Base-by-base conservation (phyloP, 2,113 vertebrate genomes). In the Ardeotis arabs region DNA sequence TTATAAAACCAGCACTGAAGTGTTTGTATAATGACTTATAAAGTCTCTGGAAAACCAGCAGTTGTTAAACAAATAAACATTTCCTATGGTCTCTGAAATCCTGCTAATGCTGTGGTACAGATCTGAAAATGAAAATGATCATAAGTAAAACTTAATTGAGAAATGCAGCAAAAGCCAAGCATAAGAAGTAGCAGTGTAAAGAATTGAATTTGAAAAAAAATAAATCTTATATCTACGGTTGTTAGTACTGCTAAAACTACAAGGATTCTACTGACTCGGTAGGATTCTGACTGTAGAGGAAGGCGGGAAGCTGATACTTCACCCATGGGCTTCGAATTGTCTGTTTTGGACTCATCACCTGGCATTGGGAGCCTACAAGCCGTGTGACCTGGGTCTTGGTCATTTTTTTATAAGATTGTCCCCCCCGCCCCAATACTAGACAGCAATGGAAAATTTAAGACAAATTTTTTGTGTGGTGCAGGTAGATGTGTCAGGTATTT, bases 41-140 rank as follows among this genome's bases (percentile, higher is more conserved):
- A 89, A 81, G 62, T 82, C 66, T 89, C 50, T 92, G 49, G 56
- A 89, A 95, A 88, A 79, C 9, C 55, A 83, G 47, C 3, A 5
- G 56, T 82, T 93, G 58, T 94, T 95, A 91, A 89, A 75, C 27
- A 83, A 95, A 95, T 81, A 96, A 94, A 90, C 80, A 44, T 90
- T 86, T 96, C 39, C 53, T 82, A n/a, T 68, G 53, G 49, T 94
- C 41, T 87, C 73, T 72, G 69, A 96, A 94, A 84, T 81, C 72
- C 16, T 7, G 66, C 55, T 85, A 70, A 77, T 52, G 16, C 85
- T 76, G 31, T 35, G 25, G 75, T 93, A 29, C 87, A 86, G 70
- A 86, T 81, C 68, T 86, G 83, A 91, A 94, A 93, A 79, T 86
- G 83, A 89, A 94, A 93, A 47, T 70, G 55, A 88, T 60, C 4